These are phyloP conservation scores for Lucifuga dentata DNA, from an alignment of 2,113 vertebrate genomes.

Conservation along the genomic window DNA sequence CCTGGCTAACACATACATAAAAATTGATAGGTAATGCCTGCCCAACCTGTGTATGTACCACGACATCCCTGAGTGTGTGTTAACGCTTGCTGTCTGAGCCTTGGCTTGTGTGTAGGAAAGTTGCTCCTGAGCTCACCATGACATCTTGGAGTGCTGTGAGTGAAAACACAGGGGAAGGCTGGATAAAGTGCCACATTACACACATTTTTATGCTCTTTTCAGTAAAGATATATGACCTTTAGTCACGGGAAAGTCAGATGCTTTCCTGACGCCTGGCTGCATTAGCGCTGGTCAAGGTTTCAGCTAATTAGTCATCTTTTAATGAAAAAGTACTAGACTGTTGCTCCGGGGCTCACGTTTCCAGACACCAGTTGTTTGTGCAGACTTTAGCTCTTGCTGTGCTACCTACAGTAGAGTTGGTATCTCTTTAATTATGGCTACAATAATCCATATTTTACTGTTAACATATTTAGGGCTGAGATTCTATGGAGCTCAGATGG, in stretches of 20 bases:
- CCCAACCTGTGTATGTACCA: not conserved
- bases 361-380: conserved; percentile 64
- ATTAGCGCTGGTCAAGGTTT: conserved; percentile 42
- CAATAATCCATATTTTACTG: conserved; percentile 64
- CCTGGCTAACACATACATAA: not conserved
- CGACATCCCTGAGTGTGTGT: not conserved
- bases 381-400: conserved; percentile 39
- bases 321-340: conserved; percentile 44
- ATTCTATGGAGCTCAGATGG: conserved; percentile 23
- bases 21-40: not conserved
- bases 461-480: conserved; percentile 39
- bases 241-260: conserved; percentile 66
- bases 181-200: conserved; percentile 29
- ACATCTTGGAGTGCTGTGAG: conserved; percentile 7
- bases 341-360: conserved; percentile 41
- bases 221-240: conserved; percentile 50
- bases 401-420: conserved; percentile 21
- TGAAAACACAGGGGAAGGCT: conserved; percentile 43
- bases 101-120: conserved; percentile 1
- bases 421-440: conserved; percentile 42
- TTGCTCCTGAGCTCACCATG: conserved; percentile 35
- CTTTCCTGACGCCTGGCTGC: conserved; percentile 53
- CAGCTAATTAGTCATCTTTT: conserved; percentile 59
- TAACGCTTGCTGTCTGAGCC: conserved; percentile 13
- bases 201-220: conserved; percentile 31